These are phyloP conservation scores for Ormyrus pomaceus DNA, from an alignment of 2,888 invertebrate genomes.

Conservation along the genomic window DNA sequence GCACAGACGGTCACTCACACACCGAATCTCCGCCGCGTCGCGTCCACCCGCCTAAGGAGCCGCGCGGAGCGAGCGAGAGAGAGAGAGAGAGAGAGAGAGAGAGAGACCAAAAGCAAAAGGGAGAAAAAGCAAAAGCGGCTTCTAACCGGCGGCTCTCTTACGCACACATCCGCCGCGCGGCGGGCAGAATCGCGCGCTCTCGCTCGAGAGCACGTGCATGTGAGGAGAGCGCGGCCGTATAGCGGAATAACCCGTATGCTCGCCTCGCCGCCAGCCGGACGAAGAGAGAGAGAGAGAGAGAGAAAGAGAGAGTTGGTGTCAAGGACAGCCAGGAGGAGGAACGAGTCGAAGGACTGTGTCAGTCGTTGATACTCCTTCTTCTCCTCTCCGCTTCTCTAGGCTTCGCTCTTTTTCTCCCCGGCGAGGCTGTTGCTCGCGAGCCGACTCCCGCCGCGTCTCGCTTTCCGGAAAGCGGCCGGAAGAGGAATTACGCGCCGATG, in stretches of 20 bases:
- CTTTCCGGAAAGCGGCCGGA: conserved; percentile 46
- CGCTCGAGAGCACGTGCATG: conserved; percentile 20
- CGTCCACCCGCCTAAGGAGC: conserved; percentile 32
- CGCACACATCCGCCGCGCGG: background rate
- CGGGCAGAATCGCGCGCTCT: background rate
- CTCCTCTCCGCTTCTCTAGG: conserved; percentile 12
- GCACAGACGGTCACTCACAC: conserved; percentile 19
- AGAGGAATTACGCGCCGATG: conserved; percentile 50
- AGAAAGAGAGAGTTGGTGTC: conserved; percentile 63
- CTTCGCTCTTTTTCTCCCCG: conserved; percentile 13
- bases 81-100: conserved; percentile 5
- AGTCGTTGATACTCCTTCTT: conserved; percentile 60
- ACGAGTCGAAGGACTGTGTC: conserved; percentile 67
- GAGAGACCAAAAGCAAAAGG: conserved; percentile 48
- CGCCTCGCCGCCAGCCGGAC: conserved; percentile 6
- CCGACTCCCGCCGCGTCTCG: background rate
- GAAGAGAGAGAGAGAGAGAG: conserved; percentile 48
- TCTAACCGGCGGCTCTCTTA: conserved; percentile 26
- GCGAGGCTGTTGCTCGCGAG: background rate
- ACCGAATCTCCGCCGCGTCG: conserved; percentile 8
- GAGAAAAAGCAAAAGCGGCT: conserved; percentile 52
- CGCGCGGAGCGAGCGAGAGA: background rate
- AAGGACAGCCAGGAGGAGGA: conserved; percentile 67
- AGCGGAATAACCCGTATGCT: conserved; percentile 45
- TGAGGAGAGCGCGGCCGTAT: conserved; percentile 36